Evolutionary conservation across 2,888 invertebrate species (phyloP), one percentile per base, ranked within the genome.

Genomic region (Melikaiella ostensackeni): DNA sequence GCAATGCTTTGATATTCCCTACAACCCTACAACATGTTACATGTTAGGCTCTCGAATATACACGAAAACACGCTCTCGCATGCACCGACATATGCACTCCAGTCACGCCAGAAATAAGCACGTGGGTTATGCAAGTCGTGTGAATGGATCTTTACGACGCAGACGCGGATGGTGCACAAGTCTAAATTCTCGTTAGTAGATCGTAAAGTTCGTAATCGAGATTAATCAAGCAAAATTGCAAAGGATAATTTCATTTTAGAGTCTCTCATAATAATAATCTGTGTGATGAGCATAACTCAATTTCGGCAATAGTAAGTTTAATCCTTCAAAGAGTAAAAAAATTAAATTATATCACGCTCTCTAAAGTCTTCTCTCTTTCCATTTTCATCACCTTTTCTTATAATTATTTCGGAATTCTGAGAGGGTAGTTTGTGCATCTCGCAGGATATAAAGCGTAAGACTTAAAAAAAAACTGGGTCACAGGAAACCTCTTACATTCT

Each of bases 71-170:
- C 78, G 82, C 84, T 82, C 81, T 82, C 78, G 82, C 84, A 82
- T 84, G 80, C 80, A 82, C 80, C 30, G 30, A 83, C 84, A 81
- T 77, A 79, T 84, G 82, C 85, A 83, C 82, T 78, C 77, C 80
- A 82, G 84, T 84, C 86, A 84, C 83, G 82, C 80, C 83, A 84
- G 87, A 86, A 88, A 88, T 89, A 88, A 86, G 82, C 86, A 80
- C 83, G 86, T 86, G 85, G 84, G 82, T 82, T 64, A 74, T 74
- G 78, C 59, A 38, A 50, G 76, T 74, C 78, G 78, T 82, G 79
- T 78, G 80, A 82, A 84, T 80, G 76, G 82, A 83, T 84, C 80
- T 85, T 86, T 83, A 86, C 86, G 86, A 84, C 77, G 81, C 78
- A 83, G 77, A 79, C 81, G 82, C 83, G 80, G 42, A 64, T 73